Percentiles rank a stretch among this genome's conserved stretches.
Conservation (phyloP, 2,113 vertebrate genomes). For the Aix galericulata region DNA sequence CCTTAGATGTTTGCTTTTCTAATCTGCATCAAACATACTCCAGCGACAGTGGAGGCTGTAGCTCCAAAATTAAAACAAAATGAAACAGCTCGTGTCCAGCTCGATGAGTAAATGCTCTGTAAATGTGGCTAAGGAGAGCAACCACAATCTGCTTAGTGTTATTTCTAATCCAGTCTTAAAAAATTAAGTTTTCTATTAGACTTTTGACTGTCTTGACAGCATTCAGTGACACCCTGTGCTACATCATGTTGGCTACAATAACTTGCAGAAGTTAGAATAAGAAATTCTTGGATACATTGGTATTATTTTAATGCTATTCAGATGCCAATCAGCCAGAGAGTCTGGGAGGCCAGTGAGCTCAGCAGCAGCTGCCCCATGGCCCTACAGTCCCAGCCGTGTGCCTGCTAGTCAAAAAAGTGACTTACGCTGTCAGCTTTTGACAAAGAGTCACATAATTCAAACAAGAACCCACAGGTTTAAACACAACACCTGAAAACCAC, state of each 20-base stretch:
- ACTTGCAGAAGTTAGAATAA: background rate
- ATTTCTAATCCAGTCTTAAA: background rate
- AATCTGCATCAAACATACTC: background rate
- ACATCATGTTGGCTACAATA: background rate
- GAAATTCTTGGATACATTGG: background rate
- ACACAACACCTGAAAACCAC: background rate
- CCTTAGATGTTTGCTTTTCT: background rate
- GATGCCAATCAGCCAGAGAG: background rate
- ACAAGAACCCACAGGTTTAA: background rate
- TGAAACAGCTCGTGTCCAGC: background rate
- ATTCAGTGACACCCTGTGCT: background rate
- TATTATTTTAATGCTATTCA: background rate
- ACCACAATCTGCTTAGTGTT: background rate
- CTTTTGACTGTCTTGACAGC: background rate
- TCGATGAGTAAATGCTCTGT: background rate
- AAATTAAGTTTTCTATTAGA: background rate
- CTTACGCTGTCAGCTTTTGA: background rate
- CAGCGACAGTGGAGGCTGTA: background rate
- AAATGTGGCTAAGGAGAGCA: background rate
- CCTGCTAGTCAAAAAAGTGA: rapidly evolving
- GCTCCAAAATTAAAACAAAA: background rate
- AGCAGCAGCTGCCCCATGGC: background rate
- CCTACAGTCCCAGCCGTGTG: background rate
- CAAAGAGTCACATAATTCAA: background rate
- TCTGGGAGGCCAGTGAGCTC: background rate